Evolutionary conservation across 2,888 invertebrate species (phyloP).

Genomic region (Spatulosminthurus flaviceps): DNA sequence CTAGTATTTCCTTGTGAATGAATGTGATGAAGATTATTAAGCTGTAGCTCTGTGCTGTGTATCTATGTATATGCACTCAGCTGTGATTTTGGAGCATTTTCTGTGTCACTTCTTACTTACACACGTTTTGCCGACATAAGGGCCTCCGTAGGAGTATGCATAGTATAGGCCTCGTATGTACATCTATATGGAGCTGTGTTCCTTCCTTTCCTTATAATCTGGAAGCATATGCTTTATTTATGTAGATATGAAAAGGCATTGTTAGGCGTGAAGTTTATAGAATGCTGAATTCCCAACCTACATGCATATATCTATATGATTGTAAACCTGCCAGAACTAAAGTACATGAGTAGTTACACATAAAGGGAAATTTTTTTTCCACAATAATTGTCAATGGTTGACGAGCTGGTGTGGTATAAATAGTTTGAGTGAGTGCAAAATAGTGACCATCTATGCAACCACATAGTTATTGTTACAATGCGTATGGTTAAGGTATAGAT

Average conservation of each 20-base stretch:
- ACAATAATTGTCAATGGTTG: neutral
- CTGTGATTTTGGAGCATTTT: constrained; percentile 8
- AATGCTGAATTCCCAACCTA: neutral
- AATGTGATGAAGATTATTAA: neutral
- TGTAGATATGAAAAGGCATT: no score
- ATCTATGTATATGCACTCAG: neutral
- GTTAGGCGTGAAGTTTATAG: no score
- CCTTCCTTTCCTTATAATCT: no score
- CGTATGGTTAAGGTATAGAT: neutral
- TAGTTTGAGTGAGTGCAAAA: neutral
- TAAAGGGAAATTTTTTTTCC: neutral
- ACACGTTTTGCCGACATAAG: no score
- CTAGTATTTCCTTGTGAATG: neutral
- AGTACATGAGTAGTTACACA: neutral
- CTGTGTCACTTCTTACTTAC: neutral
- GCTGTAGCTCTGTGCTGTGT: neutral
- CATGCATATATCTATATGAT: neutral
- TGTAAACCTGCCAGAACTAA: neutral
- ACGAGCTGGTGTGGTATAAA: neutral
- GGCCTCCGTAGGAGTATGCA: no score
- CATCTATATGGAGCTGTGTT: no score
- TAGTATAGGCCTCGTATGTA: no score
- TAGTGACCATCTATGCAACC: constrained; percentile 9
- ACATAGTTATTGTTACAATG: constrained; percentile 2
- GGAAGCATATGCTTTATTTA: no score